Evolutionary conservation across 2,113 vertebrate genomes (phyloP).

Genomic region (Syrrhaptes paradoxus): DNA sequence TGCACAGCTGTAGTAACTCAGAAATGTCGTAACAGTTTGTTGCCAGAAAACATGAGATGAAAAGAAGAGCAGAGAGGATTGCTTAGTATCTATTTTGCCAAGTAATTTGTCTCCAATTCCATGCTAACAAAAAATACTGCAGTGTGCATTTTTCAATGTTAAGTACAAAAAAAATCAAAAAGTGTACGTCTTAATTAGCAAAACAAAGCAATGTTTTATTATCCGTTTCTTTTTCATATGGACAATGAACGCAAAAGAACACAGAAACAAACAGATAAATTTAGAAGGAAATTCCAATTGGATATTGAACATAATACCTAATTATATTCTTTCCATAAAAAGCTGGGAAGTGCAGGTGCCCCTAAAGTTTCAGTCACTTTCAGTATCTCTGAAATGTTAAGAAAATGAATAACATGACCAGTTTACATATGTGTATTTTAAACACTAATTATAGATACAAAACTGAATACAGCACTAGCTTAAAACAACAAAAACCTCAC

Average conservation of each 20-base stretch:
- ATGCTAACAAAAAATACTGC: neutral
- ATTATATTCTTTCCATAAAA: slow-evolving; percentile 65
- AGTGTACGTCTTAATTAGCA: slow-evolving; percentile 59
- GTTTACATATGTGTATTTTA: slow-evolving; percentile 41
- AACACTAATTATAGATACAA: slow-evolving; percentile 65
- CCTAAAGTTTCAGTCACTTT: slow-evolving; percentile 54
- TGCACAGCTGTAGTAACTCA: neutral
- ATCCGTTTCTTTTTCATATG: slow-evolving; percentile 47
- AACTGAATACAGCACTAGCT: slow-evolving; percentile 64
- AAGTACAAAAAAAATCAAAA: slow-evolving; percentile 14
- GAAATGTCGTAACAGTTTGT: neutral
- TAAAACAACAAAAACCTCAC: slow-evolving; percentile 55
- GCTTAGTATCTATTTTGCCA: neutral
- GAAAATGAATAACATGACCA: slow-evolving; percentile 42
- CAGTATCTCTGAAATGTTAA: slow-evolving; percentile 42
- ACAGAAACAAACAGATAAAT: slow-evolving; percentile 67
- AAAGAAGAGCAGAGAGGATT: neutral
- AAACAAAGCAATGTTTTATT: slow-evolving; percentile 78
- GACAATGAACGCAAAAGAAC: slow-evolving; percentile 69
- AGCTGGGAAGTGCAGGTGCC: slow-evolving; percentile 46
- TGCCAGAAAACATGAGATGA: neutral
- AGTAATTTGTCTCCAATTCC: neutral
- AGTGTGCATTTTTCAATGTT: neutral
- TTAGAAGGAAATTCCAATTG: slow-evolving; percentile 57
- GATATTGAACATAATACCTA: slow-evolving; percentile 29